Evolutionary conservation across 2,113 vertebrate genomes (phyloP), one percentile per base, ranked within the genome.

Genomic region (Tachycineta bicolor): DNA sequence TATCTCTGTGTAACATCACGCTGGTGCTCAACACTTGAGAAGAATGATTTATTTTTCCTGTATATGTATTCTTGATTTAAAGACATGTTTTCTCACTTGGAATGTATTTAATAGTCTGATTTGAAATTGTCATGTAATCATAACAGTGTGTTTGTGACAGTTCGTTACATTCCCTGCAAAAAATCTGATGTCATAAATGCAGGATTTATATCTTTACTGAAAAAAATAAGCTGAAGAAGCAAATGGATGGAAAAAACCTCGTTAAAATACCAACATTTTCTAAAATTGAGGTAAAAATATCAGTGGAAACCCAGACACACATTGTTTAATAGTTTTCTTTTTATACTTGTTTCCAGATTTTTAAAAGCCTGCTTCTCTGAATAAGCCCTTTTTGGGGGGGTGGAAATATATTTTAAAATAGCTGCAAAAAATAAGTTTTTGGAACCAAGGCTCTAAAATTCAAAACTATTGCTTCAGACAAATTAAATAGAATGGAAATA

Each of bases 91-190:
- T 93, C 86, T 81, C 20, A 78, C 77, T 89, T 68, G 49, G 49
- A 91, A 68, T 85, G 13, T 49, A 82, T 78, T 93, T 81, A 93
- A 58, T 74, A 7, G 0, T 95, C 91, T 73, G 89, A 82, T 88
- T 91, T 69, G 41, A 93, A 92, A 43, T 33, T 82, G 39, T 53
- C 18, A 23, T 58, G 53, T 88, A 93, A 88, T 85, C 49, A 53
- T 77, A 88, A 53, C 53, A 63, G 49, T 80, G 55, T 56, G 49
- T 89, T 93, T 92, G 86, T 90, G 87, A 90, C 62, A 95, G 50
- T 80, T 73, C 15, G 64, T 62, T 71, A 84, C 92, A 94, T 93
- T 96, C 87, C 77, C 93, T 90, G 94, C 83, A 97, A 97, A 95
- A 96, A 87, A 47, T 73, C 20, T 82, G 83, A 96, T 78, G 90